Base-by-base conservation (phyloP, 2,888 invertebrate species). In the Diplazon laetatorius region DNA sequence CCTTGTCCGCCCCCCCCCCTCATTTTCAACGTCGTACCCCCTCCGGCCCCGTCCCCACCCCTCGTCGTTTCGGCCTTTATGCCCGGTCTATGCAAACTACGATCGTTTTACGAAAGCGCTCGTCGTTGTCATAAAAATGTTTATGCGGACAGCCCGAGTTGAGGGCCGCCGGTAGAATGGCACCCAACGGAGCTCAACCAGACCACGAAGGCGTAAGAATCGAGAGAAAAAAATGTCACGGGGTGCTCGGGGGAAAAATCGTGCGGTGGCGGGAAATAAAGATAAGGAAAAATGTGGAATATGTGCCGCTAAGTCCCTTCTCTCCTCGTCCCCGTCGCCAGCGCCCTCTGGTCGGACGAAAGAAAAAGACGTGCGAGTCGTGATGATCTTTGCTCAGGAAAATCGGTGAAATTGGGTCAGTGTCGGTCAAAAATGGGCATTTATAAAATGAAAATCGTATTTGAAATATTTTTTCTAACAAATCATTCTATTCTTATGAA, bases 121-220 rank as follows among this genome's bases (percentile, higher is more conserved):
- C 73, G 63, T 73, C 73, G 63, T 74, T 68, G 85, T 83, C 82
- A 85, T 88, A 88, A 88, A 86, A 87, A 85, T 85, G 84, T 87
- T 87, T 88, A 85, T 84, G 84, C 68, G 82, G 81, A 80, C 74
- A 63, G 80, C 85, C n/a, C 82, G 85, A 84, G 83, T 68, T 76
- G 81, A 62, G 63, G 62, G 71, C n/a, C n/a, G 59, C 2, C n/a
- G 35, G 65, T n/a, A 39, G 59, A 80, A 77, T 59, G 52, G 52
- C 57, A 73, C 73, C 73, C 73, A 25, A 30, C 59, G 77, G 63
- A 55, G 10, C 59, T 63, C 48, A 25, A n/a, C 50, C 71, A 48
- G 63, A 25, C 62, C 50, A 22, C 52, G 48, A 48, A 57, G 63
- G 18, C 22, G 65, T 59, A 69, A 6, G 2, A 25, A 52, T 46